Evolutionary conservation across 2,888 invertebrate genomes (phyloP), one percentile per base, ranked within the genome.

Genomic region (Adineta ricciae): DNA sequence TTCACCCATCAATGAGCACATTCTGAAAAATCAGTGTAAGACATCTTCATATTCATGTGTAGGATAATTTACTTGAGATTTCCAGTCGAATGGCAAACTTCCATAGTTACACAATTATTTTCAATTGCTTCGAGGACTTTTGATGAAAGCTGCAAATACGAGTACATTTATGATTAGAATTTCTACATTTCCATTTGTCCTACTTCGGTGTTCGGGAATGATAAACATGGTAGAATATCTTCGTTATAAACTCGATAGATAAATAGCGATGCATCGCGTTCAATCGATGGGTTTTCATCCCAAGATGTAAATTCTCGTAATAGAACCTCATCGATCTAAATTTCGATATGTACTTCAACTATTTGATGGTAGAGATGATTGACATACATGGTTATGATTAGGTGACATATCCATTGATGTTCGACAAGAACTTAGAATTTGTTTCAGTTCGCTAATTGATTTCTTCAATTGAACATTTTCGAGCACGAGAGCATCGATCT

Each of bases 301-400:
- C 94, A 94, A 27, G 90, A 88, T 24, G 93, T 90, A 89, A 94
- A 94, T 88, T 94, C 93, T 84, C 92, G 92, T 89, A 93, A 93
- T 56, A 93, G 91, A 73, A 93, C 91, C 1, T 94, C 93, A 90
- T 94, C 94, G 85, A 94, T 92, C 92, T 94, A 88, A 46, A 46
- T 46, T 46, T 46, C 46, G 11, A 46, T 46, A 46, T 46, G 5
- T 11, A 46, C 5, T 46, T 46, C 8, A 46, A 46, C n/a, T n/a
- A n/a, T n/a, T n/a, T n/a, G n/a, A n/a, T n/a, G n/a, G n/a, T n/a
- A n/a, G n/a, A n/a, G n/a, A n/a, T n/a, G n/a, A n/a, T n/a, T n/a
- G n/a, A 46, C 46, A 46, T 64, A 64, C 64, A 64, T 27, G 27
- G 32, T 64, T 27, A 32, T 32, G 11, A 78, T 9, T 78, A 21